phyloP scores from a whole-genome alignment of 2,797 vertebrate genomes.

The Oreortyx pictus region DNA sequence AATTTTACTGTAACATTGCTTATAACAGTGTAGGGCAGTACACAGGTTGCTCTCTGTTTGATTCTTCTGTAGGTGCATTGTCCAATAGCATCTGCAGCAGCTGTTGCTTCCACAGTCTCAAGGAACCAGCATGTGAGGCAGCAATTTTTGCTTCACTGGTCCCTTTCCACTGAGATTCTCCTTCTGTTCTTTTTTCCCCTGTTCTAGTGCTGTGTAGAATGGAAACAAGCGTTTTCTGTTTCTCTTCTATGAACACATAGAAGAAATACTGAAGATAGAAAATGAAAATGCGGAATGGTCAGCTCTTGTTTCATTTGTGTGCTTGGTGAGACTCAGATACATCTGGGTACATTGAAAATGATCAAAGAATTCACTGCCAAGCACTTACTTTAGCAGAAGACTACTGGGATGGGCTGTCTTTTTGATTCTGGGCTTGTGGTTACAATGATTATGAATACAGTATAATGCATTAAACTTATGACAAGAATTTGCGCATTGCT shows the following conservation, averaged over 20 bases:
- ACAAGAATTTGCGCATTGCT: background rate
- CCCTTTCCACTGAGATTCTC: background rate
- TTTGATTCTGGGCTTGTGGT: background rate
- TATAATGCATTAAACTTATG: background rate
- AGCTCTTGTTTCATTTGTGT: background rate
- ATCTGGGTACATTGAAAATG: background rate
- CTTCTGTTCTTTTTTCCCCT: background rate
- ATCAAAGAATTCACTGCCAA: background rate
- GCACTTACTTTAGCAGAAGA: background rate
- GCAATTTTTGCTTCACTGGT: background rate
- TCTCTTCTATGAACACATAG: background rate
- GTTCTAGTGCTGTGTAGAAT: background rate
- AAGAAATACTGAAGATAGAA: background rate
- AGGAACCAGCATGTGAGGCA: background rate
- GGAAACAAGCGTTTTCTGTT: background rate
- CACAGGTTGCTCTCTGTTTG: background rate
- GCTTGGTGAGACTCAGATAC: background rate
- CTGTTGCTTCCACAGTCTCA: background rate
- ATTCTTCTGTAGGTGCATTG: background rate
- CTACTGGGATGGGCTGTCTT: background rate
- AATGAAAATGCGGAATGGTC: background rate
- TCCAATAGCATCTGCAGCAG: background rate
- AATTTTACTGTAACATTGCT: background rate
- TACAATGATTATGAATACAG: background rate
- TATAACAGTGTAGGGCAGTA: rapidly evolving